Conservation (phyloP, 2,113 vertebrate genomes). For the Nyctereutes procyonoides region DNA sequence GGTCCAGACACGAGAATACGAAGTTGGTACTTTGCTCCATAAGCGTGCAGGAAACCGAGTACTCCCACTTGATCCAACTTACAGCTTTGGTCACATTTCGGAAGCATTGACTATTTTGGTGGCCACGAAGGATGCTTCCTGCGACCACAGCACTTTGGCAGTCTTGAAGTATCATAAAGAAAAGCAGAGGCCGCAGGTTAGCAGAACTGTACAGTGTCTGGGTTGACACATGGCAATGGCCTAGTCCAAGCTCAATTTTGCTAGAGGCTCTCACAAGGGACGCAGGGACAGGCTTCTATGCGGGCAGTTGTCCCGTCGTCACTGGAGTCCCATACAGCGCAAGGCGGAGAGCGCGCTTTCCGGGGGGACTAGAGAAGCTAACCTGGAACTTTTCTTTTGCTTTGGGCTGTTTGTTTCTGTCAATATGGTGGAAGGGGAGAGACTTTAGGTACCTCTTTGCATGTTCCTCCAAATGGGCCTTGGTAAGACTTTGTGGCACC, state of each 20-base stretch:
- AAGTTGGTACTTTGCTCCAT: background rate
- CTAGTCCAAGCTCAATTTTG: background rate
- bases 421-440: background rate
- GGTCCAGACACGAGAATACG: background rate
- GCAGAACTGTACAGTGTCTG: background rate
- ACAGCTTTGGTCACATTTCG: background rate
- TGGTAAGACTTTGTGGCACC: background rate
- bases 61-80: background rate
- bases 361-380: background rate
- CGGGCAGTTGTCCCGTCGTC: background rate
- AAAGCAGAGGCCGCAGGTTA: background rate
- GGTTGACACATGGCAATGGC: background rate
- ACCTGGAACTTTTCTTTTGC: background rate
- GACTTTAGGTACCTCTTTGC: background rate
- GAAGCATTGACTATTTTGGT: background rate
- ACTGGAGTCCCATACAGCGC: background rate
- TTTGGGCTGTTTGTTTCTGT: background rate
- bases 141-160: background rate
- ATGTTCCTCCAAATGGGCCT: background rate
- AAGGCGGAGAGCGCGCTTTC: background rate
- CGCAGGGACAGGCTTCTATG: fast-evolving
- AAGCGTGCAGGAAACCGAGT: background rate
- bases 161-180: background rate
- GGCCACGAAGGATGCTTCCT: background rate
- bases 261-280: background rate